Evolutionary conservation across 2,888 invertebrate species (phyloP), one percentile per base, ranked within the genome.

Genomic region (Tipula confusa): DNA sequence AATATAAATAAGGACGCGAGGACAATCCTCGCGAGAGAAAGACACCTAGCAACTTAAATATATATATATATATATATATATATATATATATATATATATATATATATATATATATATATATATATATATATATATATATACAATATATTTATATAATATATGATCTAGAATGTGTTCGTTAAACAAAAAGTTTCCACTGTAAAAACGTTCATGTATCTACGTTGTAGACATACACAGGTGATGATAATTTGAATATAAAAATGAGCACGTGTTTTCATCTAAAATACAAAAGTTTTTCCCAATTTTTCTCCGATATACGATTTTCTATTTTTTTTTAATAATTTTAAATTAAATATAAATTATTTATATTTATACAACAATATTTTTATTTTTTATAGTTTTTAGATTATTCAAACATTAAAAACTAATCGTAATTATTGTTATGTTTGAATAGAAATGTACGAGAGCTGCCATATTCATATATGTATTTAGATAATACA

Each of bases 201-300:
- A 64, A 24, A 64, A n/a, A n/a, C n/a, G n/a, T n/a, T 38, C 13
- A 31, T 31, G 7, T 31, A 7, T 31, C 4, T 31, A 31, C 31
- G 7, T 31, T n/a, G n/a, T n/a, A 43, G 2, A 43, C 2, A 64
- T 11, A 64, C 24, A 64, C 64, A 64, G 64, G 64, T 64, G 64
- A 64, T 64, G 64, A 64, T 64, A 64, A 64, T 64, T 64, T 64
- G 24, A 64, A 64, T 64, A 64, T 64, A 64, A 64, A 64, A 64
- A 18, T 64, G 24, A 24, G 64, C 64, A 64, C 64, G 64, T 64
- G 64, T 64, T 64, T 64, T 64, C 24, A 64, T 64, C 64, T 18
- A 64, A 64, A n/a, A 64, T 24, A 64, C 24, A 64, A n/a, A 64
- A 64, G 64, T 64, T 64, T 64, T 64, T 33, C 11, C 43, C 43